A percentile compares a stretch with the other conserved stretches of the same genome.
Conservation (phyloP, 2,797 vertebrate species). For the Dendrocincla tyrannina region DNA sequence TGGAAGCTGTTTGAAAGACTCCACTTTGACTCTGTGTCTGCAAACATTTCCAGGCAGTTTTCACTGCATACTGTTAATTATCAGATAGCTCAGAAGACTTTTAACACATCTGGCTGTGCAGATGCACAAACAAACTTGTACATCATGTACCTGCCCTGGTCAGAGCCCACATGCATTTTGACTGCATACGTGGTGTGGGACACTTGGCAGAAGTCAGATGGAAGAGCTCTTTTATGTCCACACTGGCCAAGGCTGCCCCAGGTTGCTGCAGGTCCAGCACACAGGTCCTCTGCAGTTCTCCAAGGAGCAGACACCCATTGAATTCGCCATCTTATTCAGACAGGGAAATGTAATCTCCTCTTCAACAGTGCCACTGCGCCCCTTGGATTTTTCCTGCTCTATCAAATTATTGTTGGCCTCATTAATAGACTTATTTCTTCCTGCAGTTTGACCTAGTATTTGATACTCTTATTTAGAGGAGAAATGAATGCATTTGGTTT, state of each 20-base stretch:
- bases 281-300: neutral
- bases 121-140: neutral
- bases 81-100: neutral
- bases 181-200: neutral
- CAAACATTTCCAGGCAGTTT: neutral
- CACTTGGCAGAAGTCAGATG: neutral
- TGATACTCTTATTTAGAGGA: neutral
- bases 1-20: neutral
- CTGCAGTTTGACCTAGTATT: neutral
- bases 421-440: neutral
- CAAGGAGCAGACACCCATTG: fast-evolving
- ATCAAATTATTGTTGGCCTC: neutral
- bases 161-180: neutral
- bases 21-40: neutral
- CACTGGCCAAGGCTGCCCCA: neutral
- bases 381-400: neutral
- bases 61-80: neutral
- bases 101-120: neutral
- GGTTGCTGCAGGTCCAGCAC: neutral
- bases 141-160: neutral
- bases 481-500: neutral
- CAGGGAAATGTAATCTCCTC: neutral
- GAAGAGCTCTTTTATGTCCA: neutral
- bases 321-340: neutral
- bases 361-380: neutral